Evolutionary conservation across 2,888 invertebrate species (phyloP).

Genomic region (Nomada goodeniana): DNA sequence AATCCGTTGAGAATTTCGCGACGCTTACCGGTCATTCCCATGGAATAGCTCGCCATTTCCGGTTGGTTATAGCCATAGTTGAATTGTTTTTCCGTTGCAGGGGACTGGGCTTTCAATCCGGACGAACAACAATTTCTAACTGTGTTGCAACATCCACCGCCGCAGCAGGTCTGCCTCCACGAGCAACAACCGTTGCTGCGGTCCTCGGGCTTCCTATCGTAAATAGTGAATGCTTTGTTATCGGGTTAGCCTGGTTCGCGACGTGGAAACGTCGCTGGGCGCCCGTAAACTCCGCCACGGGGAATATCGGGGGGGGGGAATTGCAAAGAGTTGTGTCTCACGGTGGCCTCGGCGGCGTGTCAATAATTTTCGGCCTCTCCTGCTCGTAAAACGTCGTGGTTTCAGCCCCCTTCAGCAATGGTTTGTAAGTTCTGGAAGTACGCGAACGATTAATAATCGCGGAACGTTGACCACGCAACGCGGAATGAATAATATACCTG

Average conservation of each 20-base stretch:
- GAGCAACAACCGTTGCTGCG: constrained; percentile 44
- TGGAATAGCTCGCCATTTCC: neutral
- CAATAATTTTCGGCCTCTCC: neutral
- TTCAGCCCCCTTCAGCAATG: constrained; percentile 13
- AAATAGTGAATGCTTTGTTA: constrained; percentile 28
- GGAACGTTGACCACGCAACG: no score
- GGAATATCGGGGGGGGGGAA: neutral
- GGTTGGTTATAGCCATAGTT: constrained; percentile 18
- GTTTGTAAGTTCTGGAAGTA: constrained; percentile 40
- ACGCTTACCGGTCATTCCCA: constrained; percentile 22
- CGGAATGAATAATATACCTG: constrained; percentile 37
- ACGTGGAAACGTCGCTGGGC: neutral
- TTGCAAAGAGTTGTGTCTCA: neutral
- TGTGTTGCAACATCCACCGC: constrained; percentile 66
- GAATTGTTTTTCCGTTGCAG: neutral
- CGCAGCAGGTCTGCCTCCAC: constrained; percentile 66
- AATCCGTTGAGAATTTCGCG: constrained; percentile 21
- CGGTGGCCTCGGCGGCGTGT: neutral
- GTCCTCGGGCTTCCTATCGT: neutral
- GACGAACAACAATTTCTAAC: constrained; percentile 32
- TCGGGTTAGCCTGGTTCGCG: neutral
- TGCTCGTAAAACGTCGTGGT: neutral
- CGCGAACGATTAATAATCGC: neutral
- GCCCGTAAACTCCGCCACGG: neutral
- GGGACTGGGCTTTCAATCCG: constrained; percentile 4